A percentile compares a stretch with the other conserved stretches of the same genome.
Conservation (phyloP, 2,888 invertebrate species). For the Epicampocera succincta region DNA sequence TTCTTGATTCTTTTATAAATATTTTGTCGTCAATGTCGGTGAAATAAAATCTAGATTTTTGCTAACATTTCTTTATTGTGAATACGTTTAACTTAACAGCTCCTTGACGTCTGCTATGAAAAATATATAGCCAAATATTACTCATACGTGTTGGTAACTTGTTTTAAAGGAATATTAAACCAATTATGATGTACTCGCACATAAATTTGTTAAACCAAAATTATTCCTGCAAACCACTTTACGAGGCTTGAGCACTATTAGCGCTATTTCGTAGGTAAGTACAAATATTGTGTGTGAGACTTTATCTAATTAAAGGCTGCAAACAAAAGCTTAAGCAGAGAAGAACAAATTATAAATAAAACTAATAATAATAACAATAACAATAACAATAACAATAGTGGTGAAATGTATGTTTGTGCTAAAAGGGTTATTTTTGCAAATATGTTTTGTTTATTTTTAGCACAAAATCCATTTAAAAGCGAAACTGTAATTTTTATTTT, state of each 20-base stretch:
- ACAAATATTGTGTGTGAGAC: background rate
- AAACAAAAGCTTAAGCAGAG: background rate
- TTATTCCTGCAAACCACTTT: too few relatives aligned
- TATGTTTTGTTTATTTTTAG: too few relatives aligned
- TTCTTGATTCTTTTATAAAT: background rate
- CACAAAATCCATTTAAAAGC: too few relatives aligned
- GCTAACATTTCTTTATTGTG: background rate
- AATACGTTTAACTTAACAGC: background rate
- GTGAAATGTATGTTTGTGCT: too few relatives aligned
- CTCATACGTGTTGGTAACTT: background rate
- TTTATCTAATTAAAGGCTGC: background rate
- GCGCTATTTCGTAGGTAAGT: too few relatives aligned
- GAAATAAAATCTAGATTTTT: background rate
- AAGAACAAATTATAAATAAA: background rate
- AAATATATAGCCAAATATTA: background rate
- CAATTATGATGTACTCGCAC: background rate
- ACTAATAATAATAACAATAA: too few relatives aligned
- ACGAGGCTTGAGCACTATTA: too few relatives aligned
- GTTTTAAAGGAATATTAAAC: background rate
- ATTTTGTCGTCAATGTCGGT: constrained; percentile 9
- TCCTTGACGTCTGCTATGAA: background rate
- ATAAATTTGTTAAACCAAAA: too few relatives aligned
- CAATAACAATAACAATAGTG: too few relatives aligned
- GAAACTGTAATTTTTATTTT: background rate
- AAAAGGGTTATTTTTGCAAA: too few relatives aligned